Evolutionary conservation across 2,797 vertebrate species (phyloP), one percentile per base, ranked within the genome.

Genomic region (Sebastes hubbsi): DNA sequence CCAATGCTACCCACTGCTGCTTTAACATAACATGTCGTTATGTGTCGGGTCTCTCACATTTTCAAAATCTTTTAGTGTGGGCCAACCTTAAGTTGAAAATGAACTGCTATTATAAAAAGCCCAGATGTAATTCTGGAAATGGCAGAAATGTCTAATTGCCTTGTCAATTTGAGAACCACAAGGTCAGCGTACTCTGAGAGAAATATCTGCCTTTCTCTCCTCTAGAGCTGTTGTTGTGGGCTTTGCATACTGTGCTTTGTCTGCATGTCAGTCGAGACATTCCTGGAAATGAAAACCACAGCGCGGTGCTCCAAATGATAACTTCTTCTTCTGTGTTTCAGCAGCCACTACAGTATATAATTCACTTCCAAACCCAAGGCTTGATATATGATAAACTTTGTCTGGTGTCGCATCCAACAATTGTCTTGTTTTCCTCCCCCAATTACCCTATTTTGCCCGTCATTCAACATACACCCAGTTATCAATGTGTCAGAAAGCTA

Each of bases 81-180:
- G 46, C 46, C 18, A 49, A 1, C 46, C 3, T 0, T 49, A 18
- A 52, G 59, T 59, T 72, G 42, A 65, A 78, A 81, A 87, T 74
- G 66, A 80, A 25, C 46, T 38, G 68, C 66, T 65, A 71, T 70
- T 73, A 10, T 78, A 70, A 70, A 83, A 72, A 66, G 5, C 59
- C 29, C 29, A 72, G 38, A 75, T 75, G 69, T 49, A 69, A 79
- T 85, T 75, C 68, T 72, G 32, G 77, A 82, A 90, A 91, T 84
- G 82, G 68, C 71, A 87, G 80, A 86, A 92, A 91, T 90, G 86
- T 82, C 76, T 86, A 85, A 90, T 89, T 88, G 83, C 72, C 73
- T 72, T 46, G 71, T 88, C 52, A 22, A 79, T 52, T 70, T 69
- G 55, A 73, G 70, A 83, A 74, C 63, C 75, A 74, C 82, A 84